Evolutionary conservation across 2,888 invertebrate species (phyloP), one percentile per base, ranked within the genome.

Genomic region (Drosophila kambysellisi): DNA sequence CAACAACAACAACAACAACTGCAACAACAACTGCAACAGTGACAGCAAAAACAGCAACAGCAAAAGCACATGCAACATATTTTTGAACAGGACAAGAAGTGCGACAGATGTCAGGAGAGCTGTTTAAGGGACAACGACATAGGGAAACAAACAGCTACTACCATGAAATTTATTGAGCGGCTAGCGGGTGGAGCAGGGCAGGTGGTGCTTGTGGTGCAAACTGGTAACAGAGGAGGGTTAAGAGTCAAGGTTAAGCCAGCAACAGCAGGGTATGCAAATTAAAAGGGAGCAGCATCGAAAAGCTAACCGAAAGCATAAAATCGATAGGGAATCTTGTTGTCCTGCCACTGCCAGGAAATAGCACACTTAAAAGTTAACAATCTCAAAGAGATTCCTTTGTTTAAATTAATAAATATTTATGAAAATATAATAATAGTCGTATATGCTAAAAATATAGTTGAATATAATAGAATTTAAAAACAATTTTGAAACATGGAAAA

Each of bases 11-110:
- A n/a, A n/a, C n/a, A n/a, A n/a, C n/a, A n/a, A n/a, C n/a, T n/a
- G n/a, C n/a, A 25, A 25, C 64, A 75, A 50, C 52, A 56, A 25
- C 25, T 25, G 39, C 59, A 69, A 39, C 54, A 46, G 53, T 53
- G 15, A 57, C 56, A n/a, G 59, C 48, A 76, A 25, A 3, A 25
- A 25, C 25, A 25, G 25, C 64, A 75, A 50, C 52, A 56, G 32
- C 53, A 54, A 48, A 60, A 74, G 63, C 61, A 80, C 78, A 80
- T 79, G 77, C 65, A 77, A 77, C 79, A 79, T 77, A 81, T 79
- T 77, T 79, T 52, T 46, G 33, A 77, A 54, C 75, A 60, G 76
- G 65, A 74, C 75, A 66, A 75, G 60, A 73, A 78, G 64, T 74
- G 74, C 69, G 68, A 65, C 78, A 78, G 76, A 79, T 78, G 76